Base-by-base conservation (phyloP, 1,140 invertebrate species). In the Chironomus striatipennis region DNA sequence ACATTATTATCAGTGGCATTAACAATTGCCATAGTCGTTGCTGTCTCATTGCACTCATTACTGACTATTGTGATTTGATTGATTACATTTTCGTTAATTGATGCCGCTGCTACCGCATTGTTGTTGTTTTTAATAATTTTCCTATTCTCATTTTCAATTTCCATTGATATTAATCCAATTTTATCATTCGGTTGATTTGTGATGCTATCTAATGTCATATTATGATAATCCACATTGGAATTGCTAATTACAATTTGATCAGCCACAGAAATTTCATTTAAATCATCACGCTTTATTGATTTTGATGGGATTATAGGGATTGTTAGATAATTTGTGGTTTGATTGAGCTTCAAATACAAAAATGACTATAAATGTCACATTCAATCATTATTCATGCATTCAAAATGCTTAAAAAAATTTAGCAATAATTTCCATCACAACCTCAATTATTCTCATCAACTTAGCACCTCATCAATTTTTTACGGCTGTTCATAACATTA, bases 171-270 rank as follows among this genome's bases (percentile, higher is more conserved):
- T 70, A 70, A 70, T 70, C 65, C 65, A 20, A 20, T 8, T 20
- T 34, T 34, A 34, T 34, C 24, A 34, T 34, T 34, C 24, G 24
- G 24, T 34, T 34, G 24, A 34, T 34, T 34, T 34, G 65, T 18
- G 4, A 18, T n/a, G 65, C 18, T 9, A 20, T 7, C 65, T 70
- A 70, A 21, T 21, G 17, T 21, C 65, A 70, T 18, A 70, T 70
- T 70, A 5, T n/a, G 18, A 21, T 70, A 70, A 70, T 70, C 65
- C 65, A 70, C 65, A 20, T n/a, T 57, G 12, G 65, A 70, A 18
- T n/a, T 21, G 65, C n/a, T 9, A 70, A 34, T 34, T 34, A 34
- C 24, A 34, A 34, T 34, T 34, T 34, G 24, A 57, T 12, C 12
- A 20, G 17, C 65, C n/a, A 67, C n/a, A 7, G n/a, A 17, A 2